Base-by-base conservation (phyloP, 2,797 vertebrate genomes). In the Alauda arvensis region DNA sequence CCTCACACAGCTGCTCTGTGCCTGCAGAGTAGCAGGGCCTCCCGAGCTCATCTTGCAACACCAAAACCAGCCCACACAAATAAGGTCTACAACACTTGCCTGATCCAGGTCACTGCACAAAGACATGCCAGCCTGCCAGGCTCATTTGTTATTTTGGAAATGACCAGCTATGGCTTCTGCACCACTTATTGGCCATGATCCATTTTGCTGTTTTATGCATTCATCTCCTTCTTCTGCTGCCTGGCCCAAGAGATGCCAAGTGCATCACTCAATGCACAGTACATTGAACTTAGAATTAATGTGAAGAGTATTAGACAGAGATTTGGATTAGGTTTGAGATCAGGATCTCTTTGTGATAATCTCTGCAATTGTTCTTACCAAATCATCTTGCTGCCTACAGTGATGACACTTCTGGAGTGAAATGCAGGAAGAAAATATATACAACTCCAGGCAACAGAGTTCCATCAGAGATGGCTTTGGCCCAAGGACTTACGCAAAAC, bases 61-160 rank as follows among this genome's bases (percentile, higher is more conserved):
- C 74, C 25, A 19, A 60, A 87, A 68, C 11, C 40, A 69, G 68
- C 66, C 43, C 46, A 68, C 1, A 1, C 9, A 48, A 37, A 33
- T 34, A 86, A 89, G 90, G 51, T 83, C 83, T 79, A 92, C 53
- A 20, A 83, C 76, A 48, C 68, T 86, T 24, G 25, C 70, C 80
- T 86, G 94, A 85, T 91, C 90, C 88, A 92, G 88, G 81, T 93
- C 85, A 83, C 72, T 77, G 78, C 76, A 88, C 84, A 94, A 93
- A 94, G 61, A 45, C 67, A 42, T 82, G 81, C 83, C 77, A 87
- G 43, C 51, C 76, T 69, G 63, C 91, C 94, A 93, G 79, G 74
- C 60, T 87, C 86, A 88, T 96, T 94, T 88, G 65, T 93, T 96
- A 87, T 83, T 75, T 91, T 95, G 92, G 90, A 93, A 93, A 92